Evolutionary conservation across 1,140 invertebrate species (phyloP), one percentile per base, ranked within the genome.

Genomic region (Caerostris darwini): DNA sequence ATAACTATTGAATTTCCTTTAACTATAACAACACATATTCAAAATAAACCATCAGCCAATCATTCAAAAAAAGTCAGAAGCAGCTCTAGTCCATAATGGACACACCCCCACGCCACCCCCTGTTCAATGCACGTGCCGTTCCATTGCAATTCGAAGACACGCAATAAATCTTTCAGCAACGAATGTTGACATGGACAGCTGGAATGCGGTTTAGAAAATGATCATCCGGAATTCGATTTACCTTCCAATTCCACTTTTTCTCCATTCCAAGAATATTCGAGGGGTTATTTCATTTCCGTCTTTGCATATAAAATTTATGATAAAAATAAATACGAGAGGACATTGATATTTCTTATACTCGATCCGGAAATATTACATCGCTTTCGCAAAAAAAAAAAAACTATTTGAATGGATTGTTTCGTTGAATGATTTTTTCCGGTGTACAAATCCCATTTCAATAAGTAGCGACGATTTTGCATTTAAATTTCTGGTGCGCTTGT

Each of bases 181-280:
- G 19, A 77, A 77, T 34, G 69, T 50, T 53, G 71, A 77, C 34
- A 50, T 34, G 71, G 12, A 77, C 7, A 34, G 34, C 71, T 77
- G 71, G 71, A 34, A 77, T 77, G 71, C 34, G 71, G 71, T 53
- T 77, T 17, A 50, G 71, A 77, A 77, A 77, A 77, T 77, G 71
- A 77, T 77, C 34, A 34, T 19, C 14, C 50, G 53, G 50, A 77
- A 77, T 77, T 77, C 34, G 71, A 67, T 67, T 67, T 67, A 17
- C 61, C 61, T 67, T 67, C 61, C 14, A 17, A 67, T 5, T 6
- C 34, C 71, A 50, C 53, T 14, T 77, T 53, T 53, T 53, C 34
- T 2, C 34, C 34, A 5, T 53, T 0, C 50, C 10, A 67, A 67
- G 17, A 67, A 77, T 10, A 12, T 10, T 10, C 10, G 14, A 50